Base-by-base conservation (phyloP, 2,888 invertebrate genomes). In the Caradrina clavipalpis region DNA sequence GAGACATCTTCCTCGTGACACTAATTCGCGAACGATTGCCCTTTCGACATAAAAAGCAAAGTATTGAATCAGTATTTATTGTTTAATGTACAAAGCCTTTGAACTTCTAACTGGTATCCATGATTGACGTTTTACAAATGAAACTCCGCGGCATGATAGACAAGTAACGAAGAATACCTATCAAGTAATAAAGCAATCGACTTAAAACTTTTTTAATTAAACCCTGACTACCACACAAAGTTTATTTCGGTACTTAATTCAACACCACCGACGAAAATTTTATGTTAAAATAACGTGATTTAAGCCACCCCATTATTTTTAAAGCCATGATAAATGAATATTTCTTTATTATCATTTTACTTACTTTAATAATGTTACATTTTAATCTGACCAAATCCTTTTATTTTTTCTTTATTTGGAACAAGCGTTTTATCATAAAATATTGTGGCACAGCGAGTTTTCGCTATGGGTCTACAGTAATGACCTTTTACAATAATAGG, bases 161-260 rank as follows among this genome's bases (percentile, higher is more conserved):
- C 81, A 76, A 65, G 69, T 54, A 63, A 81, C 64, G 63, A 58
- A 65, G 49, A 73, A 70, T 78, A 78, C 66, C 72, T 74, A 79
- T 74, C 47, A 75, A 76, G 76, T 70, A 77, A 70, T 81, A 73
- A 80, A 84, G 66, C 68, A 80, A 76, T 80, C 75, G 64, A 66
- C 57, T 42, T 26, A 17, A 79, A 84, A 87, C 70, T 84, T 83
- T 82, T 83, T 83, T 76, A 81, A 83, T 82, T 85, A 81, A 81
- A 81, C 70, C 65, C 19, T 51, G 56, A 53, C 75, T 60, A 69
- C 73, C 66, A 64, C 68, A 68, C 58, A 74, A 82, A 76, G 78
- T 82, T 82, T 75, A 78, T 76, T 76, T 78, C 55, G 70, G 62
- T 67, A 69, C 69, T 67, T 73, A 75, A 82, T 74, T 80, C 64